These are phyloP conservation scores for Morpho helenor DNA, from an alignment of 2,888 invertebrate species.

Conservation along the genomic window DNA sequence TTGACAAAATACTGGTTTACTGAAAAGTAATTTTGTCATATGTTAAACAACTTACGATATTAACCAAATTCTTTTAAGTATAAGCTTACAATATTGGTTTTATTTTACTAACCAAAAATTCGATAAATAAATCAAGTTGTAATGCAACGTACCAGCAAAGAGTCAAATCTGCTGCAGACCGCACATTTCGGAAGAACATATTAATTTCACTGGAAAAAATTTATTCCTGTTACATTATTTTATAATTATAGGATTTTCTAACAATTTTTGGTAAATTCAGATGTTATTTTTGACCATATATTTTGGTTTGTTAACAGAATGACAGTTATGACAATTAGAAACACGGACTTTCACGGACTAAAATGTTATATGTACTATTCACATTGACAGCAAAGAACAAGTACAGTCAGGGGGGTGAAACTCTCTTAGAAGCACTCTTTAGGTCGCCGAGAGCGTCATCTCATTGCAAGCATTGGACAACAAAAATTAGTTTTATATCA, in stretches of 20 bases:
- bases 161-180: slow-evolving; percentile 55
- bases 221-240: slow-evolving; percentile 46
- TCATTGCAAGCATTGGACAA: too few relatives aligned
- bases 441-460: too few relatives aligned
- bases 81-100: not conserved
- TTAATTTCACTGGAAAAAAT: slow-evolving; percentile 36
- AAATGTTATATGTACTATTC: too few relatives aligned
- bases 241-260: not conserved
- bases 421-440: too few relatives aligned
- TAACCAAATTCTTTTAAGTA: not conserved
- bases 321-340: slow-evolving; percentile 1
- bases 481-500: too few relatives aligned
- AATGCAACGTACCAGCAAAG: slow-evolving; percentile 48
- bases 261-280: slow-evolving; percentile 1
- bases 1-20: slow-evolving; percentile 34
- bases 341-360: too few relatives aligned
- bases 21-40: slow-evolving; percentile 27
- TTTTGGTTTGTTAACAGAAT: slow-evolving; percentile 4
- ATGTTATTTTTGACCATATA: slow-evolving; percentile 8
- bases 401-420: too few relatives aligned
- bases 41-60: not conserved
- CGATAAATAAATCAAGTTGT: too few relatives aligned
- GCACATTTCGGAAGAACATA: slow-evolving; percentile 68
- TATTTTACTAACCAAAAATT: too few relatives aligned
- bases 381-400: too few relatives aligned